Conservation (phyloP, 2,113 vertebrate species). For the Micromys minutus region DNA sequence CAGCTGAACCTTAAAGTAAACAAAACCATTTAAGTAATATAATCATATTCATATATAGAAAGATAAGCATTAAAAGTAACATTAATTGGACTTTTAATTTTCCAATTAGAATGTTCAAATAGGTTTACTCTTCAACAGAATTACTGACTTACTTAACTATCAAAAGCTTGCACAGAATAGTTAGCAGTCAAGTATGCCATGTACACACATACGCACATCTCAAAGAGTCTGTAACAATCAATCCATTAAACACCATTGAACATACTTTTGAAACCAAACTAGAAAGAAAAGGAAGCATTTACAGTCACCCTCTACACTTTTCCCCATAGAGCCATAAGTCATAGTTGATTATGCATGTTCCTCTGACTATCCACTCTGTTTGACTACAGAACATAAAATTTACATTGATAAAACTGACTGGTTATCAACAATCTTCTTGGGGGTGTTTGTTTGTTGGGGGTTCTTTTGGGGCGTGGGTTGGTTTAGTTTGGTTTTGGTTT, state of each 20-base stretch:
- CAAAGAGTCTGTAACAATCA: background rate
- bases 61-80: background rate
- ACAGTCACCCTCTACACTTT: background rate
- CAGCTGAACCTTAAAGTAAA: background rate
- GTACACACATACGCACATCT: background rate
- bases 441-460: too few relatives aligned
- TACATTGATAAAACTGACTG: background rate
- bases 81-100: background rate
- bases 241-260: background rate
- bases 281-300: background rate
- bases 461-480: too few relatives aligned
- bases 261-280: too few relatives aligned
- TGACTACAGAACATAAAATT: background rate
- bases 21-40: background rate
- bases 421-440: background rate
- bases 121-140: background rate
- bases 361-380: background rate
- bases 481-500: too few relatives aligned
- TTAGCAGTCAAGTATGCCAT: background rate
- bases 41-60: background rate
- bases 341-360: background rate
- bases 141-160: background rate
- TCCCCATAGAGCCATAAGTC: background rate
- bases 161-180: background rate
- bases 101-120: background rate